phyloP scores from a whole-genome alignment of 2,797 vertebrate genomes.

The Rhinophrynus dorsalis region DNA sequence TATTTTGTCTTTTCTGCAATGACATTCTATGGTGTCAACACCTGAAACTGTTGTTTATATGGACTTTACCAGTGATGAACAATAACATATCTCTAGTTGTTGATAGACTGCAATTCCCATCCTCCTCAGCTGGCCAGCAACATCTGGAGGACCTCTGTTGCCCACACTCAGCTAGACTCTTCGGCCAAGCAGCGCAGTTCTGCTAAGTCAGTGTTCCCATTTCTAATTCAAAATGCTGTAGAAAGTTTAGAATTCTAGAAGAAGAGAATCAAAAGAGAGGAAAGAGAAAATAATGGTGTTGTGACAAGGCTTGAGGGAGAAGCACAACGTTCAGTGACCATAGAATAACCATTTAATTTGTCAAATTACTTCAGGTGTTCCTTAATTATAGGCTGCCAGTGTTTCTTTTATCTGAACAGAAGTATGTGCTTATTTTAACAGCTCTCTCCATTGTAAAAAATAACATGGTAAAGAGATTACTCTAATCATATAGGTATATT shows the following conservation, averaged over 20 bases:
- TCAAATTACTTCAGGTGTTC: conserved; percentile 24
- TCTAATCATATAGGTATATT: conserved; percentile 16
- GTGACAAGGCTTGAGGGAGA: conserved; percentile 29
- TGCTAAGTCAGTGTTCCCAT: too few species aligned
- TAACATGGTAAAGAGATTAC: conserved; percentile 20
- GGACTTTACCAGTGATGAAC: too few species aligned
- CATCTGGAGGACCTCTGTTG: too few species aligned
- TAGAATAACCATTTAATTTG: conserved; percentile 28
- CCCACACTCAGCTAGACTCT: too few species aligned
- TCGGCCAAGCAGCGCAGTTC: too few species aligned
- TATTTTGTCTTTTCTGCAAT: too few species aligned
- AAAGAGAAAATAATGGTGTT: conserved; percentile 24
- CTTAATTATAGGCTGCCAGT: conserved; percentile 25
- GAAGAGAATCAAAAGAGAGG: background rate
- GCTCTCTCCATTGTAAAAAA: conserved; percentile 24
- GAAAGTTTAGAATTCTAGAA: background rate
- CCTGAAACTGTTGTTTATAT: too few species aligned
- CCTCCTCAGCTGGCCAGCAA: too few species aligned
- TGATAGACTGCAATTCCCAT: too few species aligned
- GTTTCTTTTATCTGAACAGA: conserved; percentile 29
- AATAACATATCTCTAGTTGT: too few species aligned
- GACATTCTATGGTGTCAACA: too few species aligned
- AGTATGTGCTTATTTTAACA: conserved; percentile 28
- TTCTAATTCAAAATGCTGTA: background rate
- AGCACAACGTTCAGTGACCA: conserved; percentile 36